These are phyloP conservation scores for Drosophila vallismaia DNA, from an alignment of 2,888 invertebrate species.

Conservation along the genomic window DNA sequence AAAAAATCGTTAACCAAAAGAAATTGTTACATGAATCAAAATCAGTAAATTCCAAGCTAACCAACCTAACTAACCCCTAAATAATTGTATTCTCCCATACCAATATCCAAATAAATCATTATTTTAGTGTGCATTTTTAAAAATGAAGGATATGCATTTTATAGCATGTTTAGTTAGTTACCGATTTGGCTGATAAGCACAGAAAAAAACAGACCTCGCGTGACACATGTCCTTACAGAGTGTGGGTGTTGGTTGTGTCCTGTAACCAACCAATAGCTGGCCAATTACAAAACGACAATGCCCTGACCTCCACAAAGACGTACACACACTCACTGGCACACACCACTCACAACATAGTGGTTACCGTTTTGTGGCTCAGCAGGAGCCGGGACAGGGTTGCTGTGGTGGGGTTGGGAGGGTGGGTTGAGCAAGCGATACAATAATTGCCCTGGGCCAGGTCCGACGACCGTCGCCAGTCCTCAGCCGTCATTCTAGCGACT, in stretches of 20 bases:
- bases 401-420: slow-evolving; percentile 21
- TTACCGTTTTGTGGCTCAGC: slow-evolving; percentile 28
- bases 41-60: not conserved
- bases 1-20: not conserved
- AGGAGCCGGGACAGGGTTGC: slow-evolving; percentile 24
- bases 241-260: slow-evolving; percentile 10
- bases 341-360: slow-evolving; percentile 20
- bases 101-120: not conserved
- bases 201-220: not conserved
- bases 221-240: slow-evolving; percentile 5
- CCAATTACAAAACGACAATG: slow-evolving; percentile 40
- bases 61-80: not conserved
- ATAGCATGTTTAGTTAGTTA: slow-evolving; percentile 4
- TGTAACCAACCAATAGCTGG: slow-evolving; percentile 18
- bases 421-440: slow-evolving; percentile 68
- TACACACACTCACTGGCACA: not conserved
- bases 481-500: slow-evolving; percentile 61
- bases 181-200: slow-evolving; percentile 4
- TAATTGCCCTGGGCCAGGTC: slow-evolving; percentile 69
- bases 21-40: not conserved
- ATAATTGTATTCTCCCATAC: not conserved
- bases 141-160: slow-evolving; percentile 2
- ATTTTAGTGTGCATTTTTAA: not conserved
- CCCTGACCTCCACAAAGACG: slow-evolving; percentile 31
- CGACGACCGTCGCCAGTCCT: slow-evolving; percentile 27